Evolutionary conservation across 2,888 invertebrate species (phyloP).

Genomic region (Ernsta delagoae): DNA sequence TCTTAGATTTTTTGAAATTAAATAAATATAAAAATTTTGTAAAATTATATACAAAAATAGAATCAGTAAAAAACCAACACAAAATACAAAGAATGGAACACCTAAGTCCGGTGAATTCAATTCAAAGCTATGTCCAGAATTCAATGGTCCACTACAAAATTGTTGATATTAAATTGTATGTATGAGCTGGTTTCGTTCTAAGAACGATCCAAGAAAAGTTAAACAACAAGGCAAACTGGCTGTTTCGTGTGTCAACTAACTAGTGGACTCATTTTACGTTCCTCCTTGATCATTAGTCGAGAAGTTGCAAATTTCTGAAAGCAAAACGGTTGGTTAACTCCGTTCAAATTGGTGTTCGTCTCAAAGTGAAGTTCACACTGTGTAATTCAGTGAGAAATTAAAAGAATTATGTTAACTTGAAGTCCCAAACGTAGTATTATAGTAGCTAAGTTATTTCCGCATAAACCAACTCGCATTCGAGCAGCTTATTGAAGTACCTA

Average conservation of each 20-base stretch:
- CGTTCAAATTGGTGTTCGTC: slow-evolving; percentile 5
- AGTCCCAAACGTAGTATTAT: no score
- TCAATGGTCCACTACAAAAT: no score
- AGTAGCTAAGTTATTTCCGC: no score
- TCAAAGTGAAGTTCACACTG: neutral
- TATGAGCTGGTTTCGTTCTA: slow-evolving; percentile 18
- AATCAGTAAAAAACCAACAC: no score
- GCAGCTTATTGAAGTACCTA: no score
- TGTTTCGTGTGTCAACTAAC: slow-evolving; percentile 38
- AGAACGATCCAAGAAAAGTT: slow-evolving; percentile 29
- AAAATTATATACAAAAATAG: no score
- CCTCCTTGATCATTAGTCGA: slow-evolving; percentile 20
- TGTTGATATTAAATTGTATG: slow-evolving; percentile 8
- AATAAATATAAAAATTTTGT: no score
- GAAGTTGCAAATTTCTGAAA: slow-evolving; percentile 27
- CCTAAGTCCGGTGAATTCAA: no score
- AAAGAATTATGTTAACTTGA: neutral
- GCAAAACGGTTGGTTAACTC: slow-evolving; percentile 14
- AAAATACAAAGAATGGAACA: no score
- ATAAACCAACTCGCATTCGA: no score
- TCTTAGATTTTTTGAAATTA: no score
- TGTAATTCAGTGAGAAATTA: neutral
- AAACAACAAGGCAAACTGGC: slow-evolving; percentile 29
- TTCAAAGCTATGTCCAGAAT: no score
- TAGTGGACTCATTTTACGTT: slow-evolving; percentile 40